phyloP scores from a whole-genome alignment of 2,888 invertebrate species.

The Petrolisthes cinctipes region DNA sequence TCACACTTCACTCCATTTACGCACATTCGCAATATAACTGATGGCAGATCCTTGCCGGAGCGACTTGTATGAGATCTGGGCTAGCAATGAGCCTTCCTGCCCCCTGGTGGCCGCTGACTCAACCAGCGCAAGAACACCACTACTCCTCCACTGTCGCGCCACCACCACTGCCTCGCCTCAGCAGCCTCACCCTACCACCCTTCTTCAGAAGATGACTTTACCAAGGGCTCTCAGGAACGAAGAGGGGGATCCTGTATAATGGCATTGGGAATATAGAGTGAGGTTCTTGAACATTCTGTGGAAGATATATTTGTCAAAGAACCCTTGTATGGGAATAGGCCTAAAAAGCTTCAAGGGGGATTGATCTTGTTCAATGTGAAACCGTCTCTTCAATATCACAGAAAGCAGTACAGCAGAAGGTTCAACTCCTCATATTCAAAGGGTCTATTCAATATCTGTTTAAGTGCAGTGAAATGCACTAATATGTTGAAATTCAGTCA shows the following conservation, averaged over 20 bases:
- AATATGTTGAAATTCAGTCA: no score
- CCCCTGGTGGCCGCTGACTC: constrained; percentile 54
- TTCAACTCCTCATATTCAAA: no score
- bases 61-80: constrained; percentile 63
- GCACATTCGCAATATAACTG: constrained; percentile 60
- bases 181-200: constrained; percentile 23
- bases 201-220: background rate
- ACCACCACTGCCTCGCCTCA: constrained; percentile 16
- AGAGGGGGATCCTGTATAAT: no score
- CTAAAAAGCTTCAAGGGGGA: no score
- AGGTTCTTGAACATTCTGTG: background rate
- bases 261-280: background rate
- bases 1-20: constrained; percentile 56
- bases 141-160: constrained; percentile 48
- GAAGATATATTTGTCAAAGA: no score
- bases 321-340: no score
- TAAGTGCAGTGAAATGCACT: no score
- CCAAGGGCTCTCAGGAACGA: background rate
- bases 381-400: no score
- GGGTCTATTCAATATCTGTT: no score
- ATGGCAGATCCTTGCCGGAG: constrained; percentile 57
- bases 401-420: no score
- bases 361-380: no score
- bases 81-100: constrained; percentile 63
- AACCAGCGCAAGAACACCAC: constrained; percentile 59